Evolutionary conservation across 2,113 vertebrate species (phyloP), one percentile per base, ranked within the genome.

Genomic region (Sander lucioperca): DNA sequence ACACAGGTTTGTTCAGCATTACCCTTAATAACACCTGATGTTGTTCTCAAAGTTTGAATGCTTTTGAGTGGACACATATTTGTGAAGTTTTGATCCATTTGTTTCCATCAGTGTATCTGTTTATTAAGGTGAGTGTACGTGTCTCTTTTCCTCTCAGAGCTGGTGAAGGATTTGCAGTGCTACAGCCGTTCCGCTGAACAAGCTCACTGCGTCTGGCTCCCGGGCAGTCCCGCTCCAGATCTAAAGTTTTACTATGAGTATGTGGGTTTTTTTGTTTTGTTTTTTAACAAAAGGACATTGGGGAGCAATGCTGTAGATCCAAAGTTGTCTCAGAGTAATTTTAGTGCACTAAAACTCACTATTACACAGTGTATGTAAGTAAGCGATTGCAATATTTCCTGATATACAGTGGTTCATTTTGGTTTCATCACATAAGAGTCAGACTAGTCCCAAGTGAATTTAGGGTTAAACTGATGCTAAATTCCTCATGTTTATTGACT

Each of bases 191-290:
- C 84, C 0, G 0, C 3, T 1, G 1, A 4, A 0, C 3, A 33
- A 1, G 15, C 67, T 30, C 27, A 30, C 61, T 95, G 94, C 74
- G 86, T 85, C 33, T 95, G 95, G 95, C 6, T 1, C 1, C 27
- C 65, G 5, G 6, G 11, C 56, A 19, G 0, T 4, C 1, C 19
- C 0, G 0, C 2, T 14, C 0, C 23, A 27, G 73, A 86, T 56
- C 53, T 94, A 11, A 0, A 12, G 0, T 89, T 95, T 36, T 94
- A 78, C 82, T 95, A 93, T 56, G 0, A 1, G 95, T 95, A 72
- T 36, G 92, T 51, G 11, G 11, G 8, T 68, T 68, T 53, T 66
- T 1, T 13, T 39, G 3, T 18, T 23, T 1, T 21, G 25, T 33
- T 19, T 36, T 64, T 2, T 13, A 66, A 21, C 1, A 15, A 61